A percentile compares a stretch with the other conserved stretches of the same genome.
These are phyloP conservation scores for Thelaira solivaga DNA, from an alignment of 2,888 invertebrate genomes.

Conservation along the genomic window DNA sequence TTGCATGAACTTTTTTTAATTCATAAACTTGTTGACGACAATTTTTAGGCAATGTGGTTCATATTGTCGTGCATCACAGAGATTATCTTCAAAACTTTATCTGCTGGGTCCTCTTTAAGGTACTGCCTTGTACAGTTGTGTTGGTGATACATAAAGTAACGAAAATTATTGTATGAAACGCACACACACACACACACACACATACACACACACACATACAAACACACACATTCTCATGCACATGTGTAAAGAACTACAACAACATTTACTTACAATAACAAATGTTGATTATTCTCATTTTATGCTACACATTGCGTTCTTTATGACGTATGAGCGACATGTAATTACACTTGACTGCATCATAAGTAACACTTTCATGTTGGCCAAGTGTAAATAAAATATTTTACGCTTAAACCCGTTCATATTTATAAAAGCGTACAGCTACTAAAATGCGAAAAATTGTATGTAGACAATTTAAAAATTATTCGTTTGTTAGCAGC, in stretches of 20 bases:
- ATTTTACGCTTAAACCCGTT: conserved; percentile 41
- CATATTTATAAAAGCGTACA: conserved; percentile 27
- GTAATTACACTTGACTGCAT: conserved; percentile 63
- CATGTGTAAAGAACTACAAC: conserved; percentile 8
- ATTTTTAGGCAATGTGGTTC: too few relatives aligned
- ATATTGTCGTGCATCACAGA: too few relatives aligned
- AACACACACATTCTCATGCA: conserved; percentile 31
- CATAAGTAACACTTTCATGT: conserved; percentile 60
- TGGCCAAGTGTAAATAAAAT: conserved; percentile 60
- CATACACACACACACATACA: background rate
- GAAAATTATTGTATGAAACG: conserved; percentile 43
- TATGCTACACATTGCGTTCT: conserved; percentile 48
- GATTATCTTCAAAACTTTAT: too few relatives aligned
- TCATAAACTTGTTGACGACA: too few relatives aligned
- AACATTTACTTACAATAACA: conserved; percentile 12
- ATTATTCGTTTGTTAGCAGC: too few relatives aligned
- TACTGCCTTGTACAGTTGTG: background rate
- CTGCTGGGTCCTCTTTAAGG: too few relatives aligned
- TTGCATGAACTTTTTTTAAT: too few relatives aligned
- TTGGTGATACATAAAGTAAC: conserved; percentile 35
- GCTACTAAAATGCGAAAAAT: background rate
- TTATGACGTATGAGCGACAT: conserved; percentile 65
- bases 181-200: background rate
- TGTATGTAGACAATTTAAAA: background rate
- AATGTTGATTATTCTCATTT: conserved; percentile 19